A percentile compares a stretch with the other conserved stretches of the same genome.
These are phyloP conservation scores for Metallyticus violacea DNA, from an alignment of 2,888 invertebrate genomes.

Conservation along the genomic window DNA sequence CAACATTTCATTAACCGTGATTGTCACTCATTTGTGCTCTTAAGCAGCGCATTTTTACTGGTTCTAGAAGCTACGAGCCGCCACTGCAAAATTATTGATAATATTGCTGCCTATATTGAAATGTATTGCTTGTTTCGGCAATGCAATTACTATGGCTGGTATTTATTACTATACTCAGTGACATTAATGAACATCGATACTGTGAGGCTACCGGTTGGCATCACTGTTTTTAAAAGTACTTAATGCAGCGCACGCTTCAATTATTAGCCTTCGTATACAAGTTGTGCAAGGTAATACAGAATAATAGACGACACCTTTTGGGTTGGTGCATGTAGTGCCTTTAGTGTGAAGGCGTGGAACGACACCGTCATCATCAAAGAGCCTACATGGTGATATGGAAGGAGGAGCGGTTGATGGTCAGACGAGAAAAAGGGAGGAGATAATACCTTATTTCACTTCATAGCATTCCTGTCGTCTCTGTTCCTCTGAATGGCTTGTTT, in stretches of 20 bases:
- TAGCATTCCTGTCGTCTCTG: neutral
- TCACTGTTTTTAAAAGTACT: neutral
- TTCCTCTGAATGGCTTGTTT: neutral
- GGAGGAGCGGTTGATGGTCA: neutral
- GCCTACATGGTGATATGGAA: neutral
- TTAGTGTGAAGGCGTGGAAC: neutral
- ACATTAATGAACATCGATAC: neutral
- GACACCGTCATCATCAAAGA: neutral
- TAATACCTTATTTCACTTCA: neutral
- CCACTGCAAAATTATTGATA: neutral
- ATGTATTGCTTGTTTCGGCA: neutral
- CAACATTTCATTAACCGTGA: no score
- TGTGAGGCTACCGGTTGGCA: neutral
- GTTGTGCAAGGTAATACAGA: neutral
- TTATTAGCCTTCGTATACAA: neutral
- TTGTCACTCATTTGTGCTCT: no score
- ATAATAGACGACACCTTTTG: slow-evolving; percentile 17
- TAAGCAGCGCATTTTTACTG: no score
- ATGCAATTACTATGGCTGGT: neutral
- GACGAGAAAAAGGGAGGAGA: neutral
- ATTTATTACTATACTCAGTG: neutral
- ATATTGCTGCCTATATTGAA: neutral
- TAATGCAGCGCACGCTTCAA: neutral
- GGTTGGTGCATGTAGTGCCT: neutral
- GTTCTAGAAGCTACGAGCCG: no score